phyloP scores from a whole-genome alignment of 2,888 invertebrate species.

The Synanthedon myopaeformis region DNA sequence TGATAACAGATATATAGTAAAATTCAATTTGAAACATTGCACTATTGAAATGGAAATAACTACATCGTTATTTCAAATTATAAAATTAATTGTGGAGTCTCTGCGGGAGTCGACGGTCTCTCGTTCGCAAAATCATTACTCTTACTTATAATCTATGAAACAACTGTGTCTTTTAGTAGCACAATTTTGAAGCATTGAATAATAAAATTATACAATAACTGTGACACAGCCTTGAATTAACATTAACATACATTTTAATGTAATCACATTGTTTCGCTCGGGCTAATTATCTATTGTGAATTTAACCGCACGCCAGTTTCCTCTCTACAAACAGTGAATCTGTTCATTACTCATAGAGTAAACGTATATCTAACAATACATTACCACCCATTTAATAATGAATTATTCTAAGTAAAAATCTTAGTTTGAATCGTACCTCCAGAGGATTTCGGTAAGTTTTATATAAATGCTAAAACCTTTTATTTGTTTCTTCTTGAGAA shows the following conservation, averaged over 20 bases:
- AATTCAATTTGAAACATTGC: no score
- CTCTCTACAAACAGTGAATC: slow-evolving; percentile 16
- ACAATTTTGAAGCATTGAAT: not conserved
- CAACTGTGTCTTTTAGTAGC: no score
- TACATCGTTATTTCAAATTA: no score
- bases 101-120: no score
- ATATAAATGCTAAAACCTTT: not conserved
- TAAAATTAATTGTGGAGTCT: no score
- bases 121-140: no score
- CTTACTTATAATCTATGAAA: no score
- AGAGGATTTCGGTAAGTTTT: not conserved
- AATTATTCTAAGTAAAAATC: not conserved
- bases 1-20: no score
- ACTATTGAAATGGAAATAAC: no score
- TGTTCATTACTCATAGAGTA: not conserved
- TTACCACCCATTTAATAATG: not conserved
- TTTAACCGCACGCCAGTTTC: slow-evolving; percentile 28
- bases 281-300: slow-evolving; percentile 18
- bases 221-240: slow-evolving; percentile 35
- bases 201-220: slow-evolving; percentile 13
- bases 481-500: not conserved
- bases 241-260: slow-evolving; percentile 25
- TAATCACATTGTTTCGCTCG: slow-evolving; percentile 24
- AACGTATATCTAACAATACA: not conserved
- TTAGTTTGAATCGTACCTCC: not conserved